Evolutionary conservation across 2,113 vertebrate genomes (phyloP), one percentile per base, ranked within the genome.

Genomic region (Carassius carassius): DNA sequence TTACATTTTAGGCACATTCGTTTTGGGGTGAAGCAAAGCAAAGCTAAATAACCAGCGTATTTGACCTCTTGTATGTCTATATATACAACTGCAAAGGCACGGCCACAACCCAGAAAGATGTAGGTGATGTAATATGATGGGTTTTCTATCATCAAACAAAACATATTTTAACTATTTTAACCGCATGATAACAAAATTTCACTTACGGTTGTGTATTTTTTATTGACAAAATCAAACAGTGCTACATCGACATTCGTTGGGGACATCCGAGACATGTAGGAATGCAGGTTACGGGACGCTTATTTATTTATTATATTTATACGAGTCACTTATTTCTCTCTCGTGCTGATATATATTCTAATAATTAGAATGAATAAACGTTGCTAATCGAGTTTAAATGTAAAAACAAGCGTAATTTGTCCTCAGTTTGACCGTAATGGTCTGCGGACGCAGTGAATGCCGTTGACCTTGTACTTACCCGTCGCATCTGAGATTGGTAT

Each of bases 391-490:
- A 16, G 29, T 37, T 51, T 17, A 23, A 56, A 3, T 11, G 16
- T 37, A 58, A 11, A 72, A 25, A 23, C 49, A 49, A 2, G 25
- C 19, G 12, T 58, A 5, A n/a, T 41, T 41, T 35, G 54, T 37
- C 16, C 29, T n/a, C 8, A 2, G 16, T 4, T 10, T 16, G 13
- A 16, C 9, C 5, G n/a, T 25, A 25, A 44, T 44, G 58, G 4
- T 54, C 17, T 56, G 29, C 6, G 21, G 12, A 4, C 25, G 17
- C n/a, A 54, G 35, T 81, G 29, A 85, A 74, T 83, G 70, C 86
- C 88, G 86, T 78, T 93, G 94, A 95, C 93, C 94, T 95, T 95
- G 93, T 92, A 92, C 95, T 82, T 94, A 95, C 95, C 94, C 76
- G 91, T 91, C 86, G 92, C 89, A 13, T 94, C 93, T 23, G 94